Base-by-base conservation (phyloP, 2,888 invertebrate species). In the Drosophila lacicola region DNA sequence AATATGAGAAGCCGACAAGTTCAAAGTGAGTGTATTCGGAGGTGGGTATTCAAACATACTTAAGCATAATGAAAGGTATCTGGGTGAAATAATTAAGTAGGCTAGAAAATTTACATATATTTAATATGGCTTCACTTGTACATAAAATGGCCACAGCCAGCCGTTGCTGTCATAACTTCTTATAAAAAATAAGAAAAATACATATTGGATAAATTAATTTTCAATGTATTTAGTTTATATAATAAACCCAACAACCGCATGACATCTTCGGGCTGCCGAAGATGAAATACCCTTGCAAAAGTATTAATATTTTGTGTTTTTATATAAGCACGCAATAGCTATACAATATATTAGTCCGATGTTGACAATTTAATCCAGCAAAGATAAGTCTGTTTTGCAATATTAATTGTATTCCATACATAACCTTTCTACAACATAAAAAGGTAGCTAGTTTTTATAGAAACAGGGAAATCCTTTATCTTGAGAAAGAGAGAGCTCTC, bases 1-100 rank as follows among this genome's bases (percentile, higher is more conserved):
- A 82, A 82, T 82, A 82, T 66, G 80, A 63, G 51, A 63, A 50
- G 60, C 69, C 62, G 55, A 50, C 21, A 58, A 63, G 68, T 75
- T 64, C 36, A 68, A 69, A 54, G 14, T 46, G 55, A 54, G 60
- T 51, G 39, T 49, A 44, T 34, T 34, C 34, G 36, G 46, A 56
- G 57, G 47, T 58, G 60, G 62, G 75, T 67, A 56, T 44, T 11
- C 5, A 44, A 39, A 4, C n/a, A n/a, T n/a, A 4, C 9, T 21
- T 25, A 19, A 39, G 8, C 5, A 17, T 44, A 14, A 13, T 14
- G 36, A 58, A 19, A 29, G 17, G 21, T 57, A 58, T 70, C 49
- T 78, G 65, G 76, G 76, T 76, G 74, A 78, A 78, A 76, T 55
- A 53, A 36, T 55, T 54, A 29, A 14, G 34, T 75, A 75, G 74